Evolutionary conservation across 1,140 invertebrate species (phyloP), one percentile per base, ranked within the genome.

Genomic region (Calosoma granatense): DNA sequence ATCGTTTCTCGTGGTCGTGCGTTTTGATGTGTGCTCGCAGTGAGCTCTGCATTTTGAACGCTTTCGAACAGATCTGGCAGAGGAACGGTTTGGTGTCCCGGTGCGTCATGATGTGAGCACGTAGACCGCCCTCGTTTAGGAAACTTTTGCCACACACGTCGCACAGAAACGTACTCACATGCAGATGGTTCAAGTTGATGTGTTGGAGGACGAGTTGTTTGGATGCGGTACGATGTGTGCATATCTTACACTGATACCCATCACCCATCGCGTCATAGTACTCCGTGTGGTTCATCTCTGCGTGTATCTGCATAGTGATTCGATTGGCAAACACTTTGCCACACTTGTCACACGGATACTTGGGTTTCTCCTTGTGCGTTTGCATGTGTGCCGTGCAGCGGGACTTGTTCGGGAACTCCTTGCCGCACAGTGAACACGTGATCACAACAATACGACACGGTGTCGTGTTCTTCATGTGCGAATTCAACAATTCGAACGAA

Each of bases 41-140:
- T 4, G 51, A 19, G 11, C 20, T 75, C 9, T 82, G 80, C 66
- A 86, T 86, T 11, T 81, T 86, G 68, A 89, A 90, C 0, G 83
- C 75, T 69, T 87, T 87, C 6, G 76, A 73, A 62, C 87, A 89
- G 22, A 78, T 77, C 0, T 73, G 72, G 59, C 84, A 79, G 57
- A 78, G 68, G 61, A 81, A 82, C 0, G 82, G 82, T 39, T 78
- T 64, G 57, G 82, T 77, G 1, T 79, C 79, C 0, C 84, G 86
- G 60, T 88, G 86, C 17, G 41, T 47, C 15, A 11, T 9, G 4
- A 47, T 47, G 17, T 47, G 41, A 9, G 6, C 15, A 12, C 41
- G 41, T 12, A 47, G 15, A 12, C 41, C 41, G 17, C 17, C 17
- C 17, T 47, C 41, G 15, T 47, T 47, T 6, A 47, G 41, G 15